phyloP scores from a whole-genome alignment of 2,888 invertebrate genomes.

The Papilio gigon region DNA sequence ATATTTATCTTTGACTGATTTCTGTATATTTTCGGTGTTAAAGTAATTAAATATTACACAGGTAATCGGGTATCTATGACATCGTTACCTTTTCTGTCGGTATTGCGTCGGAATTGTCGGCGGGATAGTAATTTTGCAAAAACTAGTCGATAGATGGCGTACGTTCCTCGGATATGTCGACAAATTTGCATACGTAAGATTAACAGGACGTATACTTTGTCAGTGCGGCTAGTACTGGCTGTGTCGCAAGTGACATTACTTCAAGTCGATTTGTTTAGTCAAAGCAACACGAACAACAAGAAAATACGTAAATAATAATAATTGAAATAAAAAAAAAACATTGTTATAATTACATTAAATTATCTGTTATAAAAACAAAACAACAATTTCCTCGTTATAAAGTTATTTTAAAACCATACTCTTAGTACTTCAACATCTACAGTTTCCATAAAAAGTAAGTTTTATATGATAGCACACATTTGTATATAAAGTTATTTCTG shows the following conservation, averaged over 20 bases:
- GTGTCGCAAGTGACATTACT: neutral
- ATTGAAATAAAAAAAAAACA: neutral
- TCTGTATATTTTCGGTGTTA: neutral
- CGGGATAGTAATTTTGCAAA: slow-evolving; percentile 26
- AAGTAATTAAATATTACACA: slow-evolving; percentile 3
- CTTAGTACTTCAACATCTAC: neutral
- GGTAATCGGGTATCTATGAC: slow-evolving; percentile 33
- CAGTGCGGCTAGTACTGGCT: slow-evolving; percentile 3
- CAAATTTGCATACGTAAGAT: slow-evolving; percentile 38
- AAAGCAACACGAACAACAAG: neutral
- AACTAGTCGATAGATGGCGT: slow-evolving; percentile 34
- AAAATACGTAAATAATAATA: neutral
- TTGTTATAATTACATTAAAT: neutral
- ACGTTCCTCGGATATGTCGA: slow-evolving; percentile 28
- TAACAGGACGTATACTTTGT: slow-evolving; percentile 3
- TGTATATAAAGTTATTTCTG: slow-evolving; percentile 28
- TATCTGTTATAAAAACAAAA: slow-evolving; percentile 6
- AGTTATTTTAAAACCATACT: slow-evolving; percentile 5
- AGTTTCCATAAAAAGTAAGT: neutral
- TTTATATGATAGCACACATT: slow-evolving; percentile 8
- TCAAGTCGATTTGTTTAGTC: neutral
- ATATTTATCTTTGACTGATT: too few species aligned
- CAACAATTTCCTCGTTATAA: neutral
- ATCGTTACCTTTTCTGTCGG: slow-evolving; percentile 26
- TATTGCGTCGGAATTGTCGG: slow-evolving; percentile 36